Evolutionary conservation across 2,888 invertebrate species (phyloP), one percentile per base, ranked within the genome.

Genomic region (Campoplex nolae): DNA sequence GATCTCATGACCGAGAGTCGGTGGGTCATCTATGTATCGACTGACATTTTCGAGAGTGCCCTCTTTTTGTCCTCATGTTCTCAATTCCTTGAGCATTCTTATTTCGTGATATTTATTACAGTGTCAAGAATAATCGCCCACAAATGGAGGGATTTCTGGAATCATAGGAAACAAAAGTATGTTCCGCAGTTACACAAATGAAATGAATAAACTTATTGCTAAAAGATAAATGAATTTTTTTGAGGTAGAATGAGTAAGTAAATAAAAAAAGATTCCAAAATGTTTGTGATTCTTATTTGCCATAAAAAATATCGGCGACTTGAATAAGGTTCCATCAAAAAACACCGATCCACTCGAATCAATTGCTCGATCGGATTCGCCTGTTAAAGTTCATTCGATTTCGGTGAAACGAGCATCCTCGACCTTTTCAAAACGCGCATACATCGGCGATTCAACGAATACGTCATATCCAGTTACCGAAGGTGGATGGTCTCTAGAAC

Each of bases 381-480:
- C 18, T 11, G 70, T 38, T 54, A 42, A 83, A 78, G 48, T 78
- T 83, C 73, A 51, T 79, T 65, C 67, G 58, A 38, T 74, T 68
- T 28, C 38, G 48, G 68, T 11, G 67, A 13, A 54, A 54, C 54
- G 56, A 16, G 67, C 28, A 67, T 56, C 58, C 68, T 74, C 68
- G 79, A 84, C 79, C 84, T 84, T 84, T 79, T 51, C 74, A 32
- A 58, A 67, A 48, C 23, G 18, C 54, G 11, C 45, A n/a, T 48
- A 67, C 42, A 79, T 68, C 67, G 38, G 16, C 13, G 65, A 79
- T 68, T 65, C 23, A 67, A 32, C 35, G 16, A 6, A 32, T 16
- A 42, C 62, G 45, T 28, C 51, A 54, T 51, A 58, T 62, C 32
- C 65, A 54, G 65, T 42, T 71, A 42, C n/a, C 62, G 45, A 51